A percentile compares a stretch with the other conserved stretches of the same genome.
phyloP scores from a whole-genome alignment of 2,797 vertebrate species.

The Enoplosus armatus region DNA sequence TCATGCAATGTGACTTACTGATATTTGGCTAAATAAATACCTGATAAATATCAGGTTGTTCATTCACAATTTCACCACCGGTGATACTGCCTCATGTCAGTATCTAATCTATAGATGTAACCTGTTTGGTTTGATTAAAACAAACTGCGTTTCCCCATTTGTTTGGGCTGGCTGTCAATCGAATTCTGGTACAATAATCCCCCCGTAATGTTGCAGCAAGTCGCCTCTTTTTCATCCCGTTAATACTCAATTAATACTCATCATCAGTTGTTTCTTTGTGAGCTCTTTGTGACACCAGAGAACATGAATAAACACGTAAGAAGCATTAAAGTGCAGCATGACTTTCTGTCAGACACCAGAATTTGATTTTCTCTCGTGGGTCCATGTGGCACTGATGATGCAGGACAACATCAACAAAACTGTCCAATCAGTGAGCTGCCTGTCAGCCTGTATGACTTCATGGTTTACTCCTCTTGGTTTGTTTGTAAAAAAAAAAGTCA shows the following conservation, averaged over 20 bases:
- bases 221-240: not conserved
- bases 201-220: not conserved
- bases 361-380: not conserved
- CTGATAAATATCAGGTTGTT: conserved; percentile 3
- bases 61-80: conserved; percentile 2
- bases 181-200: not conserved
- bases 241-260: not conserved
- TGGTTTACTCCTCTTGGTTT: not conserved
- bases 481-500: too few species aligned
- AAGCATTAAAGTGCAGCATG: not conserved
- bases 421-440: not conserved
- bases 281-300: conserved; percentile 2
- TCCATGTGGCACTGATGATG: not conserved
- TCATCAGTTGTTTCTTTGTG: not conserved
- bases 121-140: not conserved
- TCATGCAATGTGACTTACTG: conserved; percentile 17
- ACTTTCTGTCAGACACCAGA: not conserved
- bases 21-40: too few species aligned
- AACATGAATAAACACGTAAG: not conserved
- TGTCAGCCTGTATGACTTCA: not conserved
- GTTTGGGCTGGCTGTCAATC: not conserved
- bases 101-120: not conserved
- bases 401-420: not conserved
- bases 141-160: not conserved
- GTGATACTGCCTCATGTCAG: not conserved